Evolutionary conservation across 30 jellyfish, hydroid and myxozoan species (phyloP).

Genomic region (Sanderia malayensis): DNA sequence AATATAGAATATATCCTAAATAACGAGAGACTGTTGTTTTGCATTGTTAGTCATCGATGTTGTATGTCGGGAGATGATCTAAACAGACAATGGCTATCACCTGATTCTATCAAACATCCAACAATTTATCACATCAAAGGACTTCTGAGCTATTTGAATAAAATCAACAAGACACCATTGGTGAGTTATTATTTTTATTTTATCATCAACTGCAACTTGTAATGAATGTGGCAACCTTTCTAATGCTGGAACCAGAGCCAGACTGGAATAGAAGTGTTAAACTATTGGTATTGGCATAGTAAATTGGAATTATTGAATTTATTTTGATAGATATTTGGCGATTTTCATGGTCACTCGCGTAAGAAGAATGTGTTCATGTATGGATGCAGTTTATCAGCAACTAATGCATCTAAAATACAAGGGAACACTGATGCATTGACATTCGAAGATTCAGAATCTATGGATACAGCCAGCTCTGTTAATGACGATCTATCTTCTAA

Average conservation of each 20-base stretch:
- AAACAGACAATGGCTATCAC: conserved; percentile 91
- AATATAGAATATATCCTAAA: background rate
- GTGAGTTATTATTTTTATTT: conserved; percentile 32
- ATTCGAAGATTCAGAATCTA: conserved; percentile 20
- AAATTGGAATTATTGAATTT: too few relatives aligned
- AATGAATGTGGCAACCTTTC: too few relatives aligned
- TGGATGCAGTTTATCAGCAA: conserved; percentile 82
- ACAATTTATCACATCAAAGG: conserved; percentile 75
- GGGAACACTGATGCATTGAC: conserved; percentile 54
- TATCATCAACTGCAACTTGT: too few relatives aligned
- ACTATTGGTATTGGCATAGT: too few relatives aligned
- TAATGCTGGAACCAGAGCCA: too few relatives aligned
- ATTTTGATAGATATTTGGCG: conserved; percentile 67
- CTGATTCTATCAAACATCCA: conserved; percentile 74
- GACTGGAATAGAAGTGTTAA: too few relatives aligned
- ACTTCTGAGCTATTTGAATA: conserved; percentile 47
- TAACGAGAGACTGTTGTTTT: background rate
- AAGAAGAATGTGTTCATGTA: conserved; percentile 86
- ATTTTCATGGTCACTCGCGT: conserved; percentile 97
- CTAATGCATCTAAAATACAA: conserved; percentile 51
- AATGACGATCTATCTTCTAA: background rate
- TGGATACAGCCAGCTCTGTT: background rate
- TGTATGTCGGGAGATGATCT: conserved; percentile 86
- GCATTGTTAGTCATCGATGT: conserved; percentile 82
- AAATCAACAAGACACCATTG: conserved; percentile 68